Evolutionary conservation across 2,888 invertebrate species (phyloP).

Genomic region (Cremastinae sp.): DNA sequence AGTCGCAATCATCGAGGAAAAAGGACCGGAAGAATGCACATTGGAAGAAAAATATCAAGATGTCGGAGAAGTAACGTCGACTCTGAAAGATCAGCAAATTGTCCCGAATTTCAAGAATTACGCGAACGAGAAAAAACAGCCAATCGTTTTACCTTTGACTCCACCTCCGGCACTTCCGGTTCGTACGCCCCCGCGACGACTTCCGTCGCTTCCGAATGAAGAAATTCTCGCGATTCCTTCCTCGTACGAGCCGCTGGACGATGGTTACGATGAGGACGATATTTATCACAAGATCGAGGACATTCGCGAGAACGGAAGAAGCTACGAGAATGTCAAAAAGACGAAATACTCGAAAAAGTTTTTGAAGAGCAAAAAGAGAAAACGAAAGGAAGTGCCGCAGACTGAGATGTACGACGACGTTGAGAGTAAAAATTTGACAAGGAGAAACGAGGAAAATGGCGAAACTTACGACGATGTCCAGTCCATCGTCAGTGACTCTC

Average conservation of each 20-base stretch:
- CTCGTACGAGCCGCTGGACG: constrained; percentile 62
- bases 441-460: background rate
- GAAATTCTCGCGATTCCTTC: background rate
- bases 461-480: constrained; percentile 65
- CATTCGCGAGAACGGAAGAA: constrained; percentile 49
- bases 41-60: constrained; percentile 66
- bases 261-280: constrained; percentile 74
- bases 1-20: constrained; percentile 32
- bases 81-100: constrained; percentile 10
- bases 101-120: background rate
- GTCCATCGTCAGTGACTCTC: constrained; percentile 24
- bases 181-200: constrained; percentile 68
- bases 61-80: constrained; percentile 46
- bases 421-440: constrained; percentile 17
- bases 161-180: constrained; percentile 68
- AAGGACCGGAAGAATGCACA: constrained; percentile 32
- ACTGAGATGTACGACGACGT: constrained; percentile 59
- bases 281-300: constrained; percentile 77
- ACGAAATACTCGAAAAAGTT: constrained; percentile 23
- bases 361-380: constrained; percentile 25
- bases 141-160: constrained; percentile 1
- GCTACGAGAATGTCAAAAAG: constrained; percentile 69
- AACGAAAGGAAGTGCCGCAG: constrained; percentile 24
- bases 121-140: constrained; percentile 29
- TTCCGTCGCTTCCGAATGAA: constrained; percentile 70